A percentile compares a stretch with the other conserved stretches of the same genome.
phyloP scores from a whole-genome alignment of 2,113 vertebrate species.

The Ranitomeya variabilis region DNA sequence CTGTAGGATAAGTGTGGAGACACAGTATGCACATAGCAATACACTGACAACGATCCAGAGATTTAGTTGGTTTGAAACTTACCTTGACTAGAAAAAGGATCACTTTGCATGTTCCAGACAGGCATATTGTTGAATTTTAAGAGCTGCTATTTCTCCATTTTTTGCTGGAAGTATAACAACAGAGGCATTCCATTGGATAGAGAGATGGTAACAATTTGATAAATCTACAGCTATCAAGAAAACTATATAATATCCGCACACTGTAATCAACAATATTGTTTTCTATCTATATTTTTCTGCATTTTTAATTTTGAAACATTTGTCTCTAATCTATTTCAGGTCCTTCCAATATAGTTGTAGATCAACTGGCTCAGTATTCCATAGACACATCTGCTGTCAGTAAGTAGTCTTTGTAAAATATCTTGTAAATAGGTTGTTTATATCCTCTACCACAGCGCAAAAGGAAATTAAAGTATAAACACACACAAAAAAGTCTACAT shows the following conservation, averaged over 20 bases:
- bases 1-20: no score
- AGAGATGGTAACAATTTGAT: background rate
- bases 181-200: background rate
- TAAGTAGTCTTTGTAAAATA: background rate
- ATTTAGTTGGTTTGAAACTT: no score
- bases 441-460: background rate
- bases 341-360: background rate
- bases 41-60: no score
- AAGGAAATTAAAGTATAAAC: conserved; percentile 15
- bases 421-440: background rate
- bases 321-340: conserved; percentile 17
- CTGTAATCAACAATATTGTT: background rate
- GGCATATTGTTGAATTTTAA: no score
- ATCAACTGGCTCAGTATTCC: conserved; percentile 24
- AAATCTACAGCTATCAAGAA: background rate
- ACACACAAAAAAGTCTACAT: conserved; percentile 3
- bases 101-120: no score
- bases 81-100: no score
- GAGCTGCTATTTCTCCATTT: background rate
- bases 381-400: background rate
- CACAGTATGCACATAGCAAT: no score
- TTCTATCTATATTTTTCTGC: background rate
- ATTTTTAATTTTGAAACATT: conserved; percentile 4
- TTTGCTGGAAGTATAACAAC: background rate
- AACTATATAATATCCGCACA: background rate